Base-by-base conservation (phyloP, 2,888 invertebrate species). In the Tetragonula carbonaria region DNA sequence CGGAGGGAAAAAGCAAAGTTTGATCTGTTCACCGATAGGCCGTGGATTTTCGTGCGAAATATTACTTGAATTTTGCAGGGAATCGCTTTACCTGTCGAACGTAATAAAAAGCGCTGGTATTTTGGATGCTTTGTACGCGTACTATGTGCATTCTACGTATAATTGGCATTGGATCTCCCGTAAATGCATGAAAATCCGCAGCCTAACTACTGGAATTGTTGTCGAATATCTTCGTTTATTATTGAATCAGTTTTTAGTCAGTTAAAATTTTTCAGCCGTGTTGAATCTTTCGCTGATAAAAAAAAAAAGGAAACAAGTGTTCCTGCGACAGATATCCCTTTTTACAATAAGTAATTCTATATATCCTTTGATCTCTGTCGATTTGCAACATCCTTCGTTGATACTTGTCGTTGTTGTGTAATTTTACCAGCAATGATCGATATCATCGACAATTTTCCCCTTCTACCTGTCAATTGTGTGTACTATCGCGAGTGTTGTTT, bases 401-500 rank as follows among this genome's bases (percentile, higher is more conserved):
- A 16, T 28, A 62, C 53, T 73, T 50, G 18, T 28, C 59, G 55
- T 45, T 57, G 28, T 28, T 18, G 51, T 50, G 59, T 33, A 38
- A 78, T 71, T 28, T 28, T 78, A 38, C 21, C 33, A 65, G 16
- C 51, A 51, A 68, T 72, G 23, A 80, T 71, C 70, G 50, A 67
- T 70, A 62, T 82, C 62, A 73, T 73, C 72, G 57, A 13, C 16
- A 18, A 6, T 13, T 45, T 50, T 51, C 62, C 59, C 28, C 80
- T 53, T 71, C 45, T 28, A 51, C 62, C 8, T 33, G 38, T 45
- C n/a, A 51, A 16, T 16, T 72, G 45, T 11, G 45, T 11, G 45
- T 71, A 66, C 71, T 66, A n/a, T 75, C 38, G 33, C 71, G 70
- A 38, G 38, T 33, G 45, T 38, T 33, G 45, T 45, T 45, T 45